A percentile compares a stretch with the other conserved stretches of the same genome.
Evolutionary conservation across 2,797 vertebrate species (phyloP).

Genomic region (Phrynocephalus forsythii): DNA sequence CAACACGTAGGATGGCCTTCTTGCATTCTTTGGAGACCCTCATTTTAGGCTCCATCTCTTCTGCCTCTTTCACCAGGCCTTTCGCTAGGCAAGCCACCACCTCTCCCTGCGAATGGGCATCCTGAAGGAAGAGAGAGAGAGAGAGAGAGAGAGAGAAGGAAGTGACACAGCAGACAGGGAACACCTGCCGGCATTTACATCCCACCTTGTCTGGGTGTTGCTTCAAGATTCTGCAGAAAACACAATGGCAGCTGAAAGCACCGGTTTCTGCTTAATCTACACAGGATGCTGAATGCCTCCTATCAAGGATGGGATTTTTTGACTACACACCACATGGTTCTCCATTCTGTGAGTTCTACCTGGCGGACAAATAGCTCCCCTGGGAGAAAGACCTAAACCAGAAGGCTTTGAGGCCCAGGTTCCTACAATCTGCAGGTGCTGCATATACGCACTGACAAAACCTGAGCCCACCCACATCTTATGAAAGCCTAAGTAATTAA

Average conservation of each 20-base stretch:
- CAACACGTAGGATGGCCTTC: constrained; percentile 94
- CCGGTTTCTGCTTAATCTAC: not conserved
- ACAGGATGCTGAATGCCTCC: too few species aligned
- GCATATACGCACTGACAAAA: too few species aligned
- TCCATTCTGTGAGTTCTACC: too few species aligned
- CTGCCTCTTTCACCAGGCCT: constrained; percentile 89
- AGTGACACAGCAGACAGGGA: not conserved
- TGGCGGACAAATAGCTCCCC: too few species aligned
- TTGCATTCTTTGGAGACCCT: constrained; percentile 90
- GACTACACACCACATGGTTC: too few species aligned
- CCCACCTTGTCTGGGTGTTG: not conserved
- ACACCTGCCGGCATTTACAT: not conserved
- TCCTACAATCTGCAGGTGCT: not conserved
- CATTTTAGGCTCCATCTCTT: constrained; percentile 79
- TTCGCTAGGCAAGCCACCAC: constrained; percentile 97
- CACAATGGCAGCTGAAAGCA: not conserved
- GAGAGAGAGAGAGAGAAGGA: not conserved
- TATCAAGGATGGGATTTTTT: too few species aligned
- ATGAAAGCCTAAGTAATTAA: not conserved
- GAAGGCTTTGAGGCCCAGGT: too few species aligned
- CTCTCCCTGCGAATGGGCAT: constrained; percentile 95
- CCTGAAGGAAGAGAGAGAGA: constrained; percentile 74
- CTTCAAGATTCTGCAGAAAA: not conserved
- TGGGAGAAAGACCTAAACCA: too few species aligned
- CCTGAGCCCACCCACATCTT: not conserved